phyloP scores from a whole-genome alignment of 2,113 vertebrate genomes.

The Conger conger region DNA sequence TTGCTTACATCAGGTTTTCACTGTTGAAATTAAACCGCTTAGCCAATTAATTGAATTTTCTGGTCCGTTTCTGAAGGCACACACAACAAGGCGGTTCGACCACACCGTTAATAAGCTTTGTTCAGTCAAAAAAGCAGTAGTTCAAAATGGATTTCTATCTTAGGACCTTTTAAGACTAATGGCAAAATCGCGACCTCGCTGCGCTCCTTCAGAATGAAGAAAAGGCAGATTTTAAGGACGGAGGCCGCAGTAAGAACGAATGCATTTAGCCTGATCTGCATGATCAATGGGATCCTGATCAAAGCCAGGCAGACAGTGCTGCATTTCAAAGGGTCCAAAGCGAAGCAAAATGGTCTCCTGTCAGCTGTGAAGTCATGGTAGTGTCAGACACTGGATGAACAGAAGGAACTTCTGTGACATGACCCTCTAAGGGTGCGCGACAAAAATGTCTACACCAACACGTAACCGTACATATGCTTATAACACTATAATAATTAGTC shows the following conservation, averaged over 20 bases:
- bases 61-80: neutral
- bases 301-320: neutral
- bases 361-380: neutral
- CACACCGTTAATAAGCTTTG: neutral
- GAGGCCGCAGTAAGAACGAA: neutral
- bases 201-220: neutral
- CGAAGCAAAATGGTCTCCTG: neutral
- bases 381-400: neutral
- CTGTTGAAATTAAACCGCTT: no score
- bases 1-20: no score
- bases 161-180: neutral
- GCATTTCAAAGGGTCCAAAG: neutral
- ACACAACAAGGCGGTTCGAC: neutral
- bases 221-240: neutral
- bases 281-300: neutral
- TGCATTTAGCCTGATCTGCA: neutral
- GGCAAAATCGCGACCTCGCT: neutral
- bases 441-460: no score
- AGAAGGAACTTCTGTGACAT: neutral
- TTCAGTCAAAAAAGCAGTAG: neutral
- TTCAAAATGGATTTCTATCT: neutral
- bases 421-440: no score
- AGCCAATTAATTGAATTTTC: no score
- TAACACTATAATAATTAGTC: no score
- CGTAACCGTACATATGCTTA: no score